A percentile compares a stretch with the other conserved stretches of the same genome.
phyloP scores from a whole-genome alignment of 2,888 invertebrate species.

The Reticulitermes lucifugus region DNA sequence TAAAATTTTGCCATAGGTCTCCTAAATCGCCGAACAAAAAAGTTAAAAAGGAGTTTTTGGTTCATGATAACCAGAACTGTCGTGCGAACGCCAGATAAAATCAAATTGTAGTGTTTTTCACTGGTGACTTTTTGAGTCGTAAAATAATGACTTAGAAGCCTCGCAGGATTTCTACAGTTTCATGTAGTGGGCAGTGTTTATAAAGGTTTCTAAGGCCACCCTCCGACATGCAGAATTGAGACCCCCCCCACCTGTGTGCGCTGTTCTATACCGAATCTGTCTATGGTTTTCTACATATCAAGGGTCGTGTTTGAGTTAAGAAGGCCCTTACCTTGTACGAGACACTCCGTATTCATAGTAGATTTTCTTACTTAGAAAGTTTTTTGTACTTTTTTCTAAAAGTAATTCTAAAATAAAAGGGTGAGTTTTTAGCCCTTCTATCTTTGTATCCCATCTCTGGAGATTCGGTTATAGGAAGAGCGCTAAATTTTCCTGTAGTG shows the following conservation, averaged over 20 bases:
- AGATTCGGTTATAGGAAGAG: background rate
- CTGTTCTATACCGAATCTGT: background rate
- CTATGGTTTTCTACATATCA: conserved; percentile 40
- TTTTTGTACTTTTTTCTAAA: conserved; percentile 49
- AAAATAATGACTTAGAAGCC: no score
- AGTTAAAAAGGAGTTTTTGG: background rate
- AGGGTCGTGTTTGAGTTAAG: conserved; percentile 10
- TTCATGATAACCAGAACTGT: no score
- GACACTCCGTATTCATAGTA: conserved; percentile 18
- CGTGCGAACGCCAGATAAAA: no score
- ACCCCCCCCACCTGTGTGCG: background rate
- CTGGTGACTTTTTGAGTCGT: no score
- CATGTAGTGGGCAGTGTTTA: no score
- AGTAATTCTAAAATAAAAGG: background rate
- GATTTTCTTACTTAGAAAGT: conserved; percentile 22
- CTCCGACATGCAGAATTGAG: background rate
- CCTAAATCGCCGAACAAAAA: background rate
- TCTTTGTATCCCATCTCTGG: no score
- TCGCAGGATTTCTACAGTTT: no score
- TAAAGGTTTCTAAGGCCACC: background rate
- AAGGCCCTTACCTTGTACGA: background rate
- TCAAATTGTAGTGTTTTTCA: no score
- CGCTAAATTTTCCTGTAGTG: background rate
- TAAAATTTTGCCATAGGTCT: background rate
- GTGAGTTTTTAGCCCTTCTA: background rate